phyloP scores from a whole-genome alignment of 2,888 invertebrate species.

The Thelaira solivaga region DNA sequence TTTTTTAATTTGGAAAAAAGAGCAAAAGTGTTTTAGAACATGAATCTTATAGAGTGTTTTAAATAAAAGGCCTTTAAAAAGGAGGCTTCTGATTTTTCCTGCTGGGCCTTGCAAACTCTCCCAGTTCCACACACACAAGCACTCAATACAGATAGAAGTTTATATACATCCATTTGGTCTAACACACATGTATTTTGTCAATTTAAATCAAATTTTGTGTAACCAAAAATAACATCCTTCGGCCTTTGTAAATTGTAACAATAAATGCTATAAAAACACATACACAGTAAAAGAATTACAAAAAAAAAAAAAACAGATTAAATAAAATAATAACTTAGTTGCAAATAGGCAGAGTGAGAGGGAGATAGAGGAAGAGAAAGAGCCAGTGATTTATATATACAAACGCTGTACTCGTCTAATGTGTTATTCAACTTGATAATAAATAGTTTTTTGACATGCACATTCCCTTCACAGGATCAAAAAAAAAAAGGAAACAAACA shows the following conservation, averaged over 20 bases:
- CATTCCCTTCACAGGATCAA: neutral
- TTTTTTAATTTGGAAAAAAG: too few relatives aligned
- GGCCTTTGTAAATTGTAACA: conserved; percentile 22
- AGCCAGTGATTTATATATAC: neutral
- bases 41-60: too few relatives aligned
- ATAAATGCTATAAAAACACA: neutral
- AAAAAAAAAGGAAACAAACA: neutral
- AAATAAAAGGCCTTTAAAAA: too few relatives aligned
- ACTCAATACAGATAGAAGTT: too few relatives aligned
- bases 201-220: conserved; percentile 53
- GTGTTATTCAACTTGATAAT: neutral
- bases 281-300: neutral
- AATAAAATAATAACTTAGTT: neutral
- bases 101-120: too few relatives aligned
- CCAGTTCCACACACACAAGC: neutral
- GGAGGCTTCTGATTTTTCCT: too few relatives aligned
- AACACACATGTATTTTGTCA: conserved; percentile 38
- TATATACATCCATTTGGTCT: neutral
- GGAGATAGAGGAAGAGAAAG: too few relatives aligned
- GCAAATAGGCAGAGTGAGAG: too few relatives aligned
- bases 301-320: neutral
- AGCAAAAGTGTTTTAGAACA: too few relatives aligned
- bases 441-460: neutral
- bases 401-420: neutral
- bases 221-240: conserved; percentile 43